These are phyloP conservation scores for Hemicordylus capensis DNA, from an alignment of 2,113 vertebrate genomes.

Conservation along the genomic window DNA sequence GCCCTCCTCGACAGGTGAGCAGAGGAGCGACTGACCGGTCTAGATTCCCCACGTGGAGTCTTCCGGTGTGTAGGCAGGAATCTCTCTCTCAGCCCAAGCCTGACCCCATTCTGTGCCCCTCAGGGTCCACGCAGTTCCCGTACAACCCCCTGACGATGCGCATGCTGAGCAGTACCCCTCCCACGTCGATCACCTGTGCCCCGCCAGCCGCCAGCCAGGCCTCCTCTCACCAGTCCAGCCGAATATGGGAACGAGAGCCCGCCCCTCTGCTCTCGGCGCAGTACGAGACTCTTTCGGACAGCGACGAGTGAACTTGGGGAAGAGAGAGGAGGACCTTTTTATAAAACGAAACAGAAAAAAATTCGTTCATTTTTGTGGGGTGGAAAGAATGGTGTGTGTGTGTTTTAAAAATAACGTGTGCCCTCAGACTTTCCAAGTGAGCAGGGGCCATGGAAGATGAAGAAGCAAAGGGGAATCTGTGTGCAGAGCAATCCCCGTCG, in stretches of 20 bases:
- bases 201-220: constrained; percentile 84
- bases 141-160: constrained; percentile 97
- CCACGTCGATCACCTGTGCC: constrained; percentile 85
- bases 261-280: constrained; percentile 92
- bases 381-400: constrained; percentile 10
- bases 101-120: background rate
- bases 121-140: constrained; percentile 97
- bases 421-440: constrained; percentile 75
- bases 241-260: constrained; percentile 92
- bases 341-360: constrained; percentile 47
- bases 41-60: too few species aligned
- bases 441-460: constrained; percentile 63
- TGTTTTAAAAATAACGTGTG: constrained; percentile 56
- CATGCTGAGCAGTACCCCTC: constrained; percentile 93
- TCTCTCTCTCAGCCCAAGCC: background rate
- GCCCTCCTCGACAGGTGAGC: constrained; percentile 93
- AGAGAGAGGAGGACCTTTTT: constrained; percentile 17
- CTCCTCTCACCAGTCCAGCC: constrained; percentile 81
- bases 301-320: constrained; percentile 88
- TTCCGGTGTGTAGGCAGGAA: too few species aligned
- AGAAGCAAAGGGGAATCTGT: constrained; percentile 54
- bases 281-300: constrained; percentile 97
- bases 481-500: constrained; percentile 47
- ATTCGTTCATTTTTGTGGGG: background rate
- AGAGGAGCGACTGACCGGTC: too few species aligned